Conservation (phyloP, 2,888 invertebrate species). For the Leptopilina drosophilae region DNA sequence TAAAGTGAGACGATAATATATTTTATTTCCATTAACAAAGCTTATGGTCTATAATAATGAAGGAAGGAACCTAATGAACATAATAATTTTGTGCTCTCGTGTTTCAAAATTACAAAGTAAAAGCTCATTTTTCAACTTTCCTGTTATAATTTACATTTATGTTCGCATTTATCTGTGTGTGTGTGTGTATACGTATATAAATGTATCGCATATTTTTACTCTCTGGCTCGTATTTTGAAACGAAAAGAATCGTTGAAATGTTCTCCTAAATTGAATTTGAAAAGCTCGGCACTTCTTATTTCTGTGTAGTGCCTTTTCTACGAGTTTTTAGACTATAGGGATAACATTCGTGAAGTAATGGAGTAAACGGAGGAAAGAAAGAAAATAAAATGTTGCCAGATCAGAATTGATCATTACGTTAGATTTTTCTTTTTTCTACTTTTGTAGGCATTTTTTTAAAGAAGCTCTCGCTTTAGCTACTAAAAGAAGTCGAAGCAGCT, state of each 20-base stretch:
- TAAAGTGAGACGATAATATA: not conserved
- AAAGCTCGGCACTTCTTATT: constrained; percentile 4
- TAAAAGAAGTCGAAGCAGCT: too few species aligned
- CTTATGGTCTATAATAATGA: not conserved
- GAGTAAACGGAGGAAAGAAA: not conserved
- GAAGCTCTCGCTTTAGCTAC: too few species aligned
- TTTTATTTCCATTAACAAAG: not conserved
- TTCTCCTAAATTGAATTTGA: constrained; percentile 4
- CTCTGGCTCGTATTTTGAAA: not conserved
- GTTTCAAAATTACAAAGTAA: constrained; percentile 24
- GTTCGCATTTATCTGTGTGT: too few species aligned
- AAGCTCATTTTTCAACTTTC: not conserved
- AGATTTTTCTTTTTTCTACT: too few species aligned
- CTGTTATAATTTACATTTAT: not conserved
- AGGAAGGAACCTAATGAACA: not conserved
- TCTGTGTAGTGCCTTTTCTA: too few species aligned
- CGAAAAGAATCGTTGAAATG: not conserved
- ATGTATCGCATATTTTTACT: too few species aligned
- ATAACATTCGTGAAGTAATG: not conserved
- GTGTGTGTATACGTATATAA: too few species aligned
- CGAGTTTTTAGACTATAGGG: constrained; percentile 1
- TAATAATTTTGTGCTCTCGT: not conserved
- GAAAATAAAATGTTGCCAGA: not conserved
- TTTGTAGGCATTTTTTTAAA: too few species aligned
- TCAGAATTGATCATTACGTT: too few species aligned